A percentile compares a stretch with the other conserved stretches of the same genome.
phyloP scores from a whole-genome alignment of 2,113 vertebrate genomes.

The Clinocottus analis region DNA sequence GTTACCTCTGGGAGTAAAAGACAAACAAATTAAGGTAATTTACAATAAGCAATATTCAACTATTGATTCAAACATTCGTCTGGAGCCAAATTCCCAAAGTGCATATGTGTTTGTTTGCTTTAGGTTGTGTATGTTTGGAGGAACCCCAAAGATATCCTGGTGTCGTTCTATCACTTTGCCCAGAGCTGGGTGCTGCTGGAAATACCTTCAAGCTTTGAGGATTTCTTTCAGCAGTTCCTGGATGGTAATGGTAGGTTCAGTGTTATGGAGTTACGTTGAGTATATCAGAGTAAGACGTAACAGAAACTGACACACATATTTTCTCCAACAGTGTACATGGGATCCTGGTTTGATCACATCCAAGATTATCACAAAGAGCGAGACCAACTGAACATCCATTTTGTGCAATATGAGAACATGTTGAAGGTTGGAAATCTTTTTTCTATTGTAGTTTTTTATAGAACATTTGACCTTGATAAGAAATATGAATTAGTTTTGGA shows the following conservation, averaged over 20 bases:
- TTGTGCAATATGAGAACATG: slow-evolving; percentile 24
- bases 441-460: background rate
- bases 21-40: slow-evolving; percentile 1
- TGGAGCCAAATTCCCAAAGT: background rate
- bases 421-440: slow-evolving; percentile 11
- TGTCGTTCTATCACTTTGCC: slow-evolving; percentile 18
- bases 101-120: background rate
- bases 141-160: slow-evolving; percentile 25
- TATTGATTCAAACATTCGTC: background rate
- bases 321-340: background rate
- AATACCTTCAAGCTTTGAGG: slow-evolving; percentile 20
- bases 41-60: background rate
- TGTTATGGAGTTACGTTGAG: background rate
- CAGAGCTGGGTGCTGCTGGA: slow-evolving; percentile 1
- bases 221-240: slow-evolving; percentile 31
- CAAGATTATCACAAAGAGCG: background rate
- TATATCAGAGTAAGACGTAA: background rate
- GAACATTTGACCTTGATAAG: background rate
- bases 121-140: slow-evolving; percentile 36
- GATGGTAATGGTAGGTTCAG: slow-evolving; percentile 16
- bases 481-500: background rate
- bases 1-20: slow-evolving; percentile 10
- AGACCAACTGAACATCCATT: slow-evolving; percentile 13
- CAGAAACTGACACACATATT: background rate
- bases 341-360: slow-evolving; percentile 25